Percentiles rank a stretch among this genome's conserved stretches.
Evolutionary conservation across 2,113 vertebrate species (phyloP).

Genomic region (Vanacampus margaritifer): DNA sequence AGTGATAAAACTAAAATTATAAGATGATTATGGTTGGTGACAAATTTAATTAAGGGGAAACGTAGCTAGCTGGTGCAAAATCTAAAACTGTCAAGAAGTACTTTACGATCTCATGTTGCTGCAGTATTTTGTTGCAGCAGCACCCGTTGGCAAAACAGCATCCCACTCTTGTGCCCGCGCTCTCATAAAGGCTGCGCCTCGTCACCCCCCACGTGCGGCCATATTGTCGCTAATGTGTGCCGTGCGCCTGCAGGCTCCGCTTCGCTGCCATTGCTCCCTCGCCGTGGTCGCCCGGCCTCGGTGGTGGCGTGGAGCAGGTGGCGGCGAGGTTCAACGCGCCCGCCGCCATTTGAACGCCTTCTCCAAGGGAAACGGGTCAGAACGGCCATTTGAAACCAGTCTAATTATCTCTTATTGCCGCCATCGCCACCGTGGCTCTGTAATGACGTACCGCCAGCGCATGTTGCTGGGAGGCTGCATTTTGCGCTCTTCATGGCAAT

Average conservation of each 20-base stretch:
- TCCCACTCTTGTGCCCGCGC: slow-evolving; percentile 13
- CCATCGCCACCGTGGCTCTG: slow-evolving; percentile 5
- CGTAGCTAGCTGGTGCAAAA: not conserved
- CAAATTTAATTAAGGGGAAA: no score
- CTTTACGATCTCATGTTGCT: not conserved
- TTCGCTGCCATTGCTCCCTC: slow-evolving; percentile 49
- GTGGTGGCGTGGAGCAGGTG: slow-evolving; percentile 67
- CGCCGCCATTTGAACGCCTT: slow-evolving; percentile 49
- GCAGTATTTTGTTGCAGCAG: not conserved
- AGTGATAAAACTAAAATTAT: no score
- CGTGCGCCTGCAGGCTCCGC: slow-evolving; percentile 55
- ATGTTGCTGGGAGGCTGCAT: slow-evolving; percentile 53
- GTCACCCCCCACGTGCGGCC: slow-evolving; percentile 40
- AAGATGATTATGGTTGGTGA: not conserved
- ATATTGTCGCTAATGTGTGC: slow-evolving; percentile 55
- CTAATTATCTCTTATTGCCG: slow-evolving; percentile 65
- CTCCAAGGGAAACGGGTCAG: not conserved
- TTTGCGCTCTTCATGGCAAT: slow-evolving; percentile 22
- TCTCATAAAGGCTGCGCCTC: not conserved
- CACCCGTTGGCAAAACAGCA: not conserved
- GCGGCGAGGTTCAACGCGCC: slow-evolving; percentile 57
- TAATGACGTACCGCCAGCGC: slow-evolving; percentile 59
- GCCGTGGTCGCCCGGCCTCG: slow-evolving; percentile 41
- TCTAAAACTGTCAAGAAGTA: not conserved
- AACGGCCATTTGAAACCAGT: not conserved